Evolutionary conservation across 1,140 invertebrate genomes (phyloP), one percentile per base, ranked within the genome.

Genomic region (Achatina immaculata): DNA sequence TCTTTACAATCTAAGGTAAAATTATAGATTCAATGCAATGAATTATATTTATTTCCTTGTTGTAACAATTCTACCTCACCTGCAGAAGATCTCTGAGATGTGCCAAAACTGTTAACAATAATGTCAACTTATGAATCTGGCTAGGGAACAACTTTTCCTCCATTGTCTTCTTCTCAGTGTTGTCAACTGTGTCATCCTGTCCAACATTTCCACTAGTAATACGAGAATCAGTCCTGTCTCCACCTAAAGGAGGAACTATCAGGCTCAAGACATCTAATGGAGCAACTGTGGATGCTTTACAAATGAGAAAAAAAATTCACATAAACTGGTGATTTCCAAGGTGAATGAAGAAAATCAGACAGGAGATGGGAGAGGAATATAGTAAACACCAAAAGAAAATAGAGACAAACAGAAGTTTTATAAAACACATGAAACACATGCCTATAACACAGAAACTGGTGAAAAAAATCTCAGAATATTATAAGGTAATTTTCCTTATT

Each of bases 221-320:
- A n/a, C 11, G 4, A n/a, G 40, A 36, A 69, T 14, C 19, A 69
- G 28, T 31, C 66, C 66, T 42, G 71, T 78, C 78, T 58, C 84
- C 85, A 73, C 83, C 80, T 24, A 62, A 75, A 36, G 73, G 82
- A 42, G 80, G 83, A 4, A 84, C 82, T 0, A 84, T 77, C 21
- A 88, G 84, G 80, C 89, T 89, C 88, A 90, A 89, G 0, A 88
- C 88, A 80, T 90, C 88, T 4, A 89, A 65, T 34, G 87, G 88
- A 69, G 36, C 80, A 58, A 28, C 79, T 83, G 68, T 79, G 21
- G 78, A 45, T 31, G 40, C 66, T 66, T 58, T 43, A n/a, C 31
- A 68, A 66, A 40, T 55, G 6, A 55, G n/a, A 55, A 55, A 55
- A 55, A 55, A 2, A 55, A n/a, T n/a, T n/a, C n/a, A n/a, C n/a